Percentiles rank a stretch among this genome's conserved stretches.
Evolutionary conservation across 2,797 vertebrate genomes (phyloP).

Genomic region (Gallinago nigripennis): DNA sequence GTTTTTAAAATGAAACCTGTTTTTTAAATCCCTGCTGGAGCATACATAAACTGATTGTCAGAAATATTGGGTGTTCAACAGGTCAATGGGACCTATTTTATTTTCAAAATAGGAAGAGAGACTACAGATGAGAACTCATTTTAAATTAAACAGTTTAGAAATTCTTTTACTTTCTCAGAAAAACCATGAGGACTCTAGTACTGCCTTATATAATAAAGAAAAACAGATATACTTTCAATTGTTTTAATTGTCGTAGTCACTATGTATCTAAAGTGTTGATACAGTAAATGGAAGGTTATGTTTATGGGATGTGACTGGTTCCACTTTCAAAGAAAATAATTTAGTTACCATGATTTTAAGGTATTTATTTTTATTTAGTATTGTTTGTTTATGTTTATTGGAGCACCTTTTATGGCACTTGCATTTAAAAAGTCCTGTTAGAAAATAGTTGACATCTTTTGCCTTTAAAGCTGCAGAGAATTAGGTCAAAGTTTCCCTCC

Average conservation of each 20-base stretch:
- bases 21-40: neutral
- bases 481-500: slow-evolving; percentile 51
- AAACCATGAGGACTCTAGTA: neutral
- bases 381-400: neutral
- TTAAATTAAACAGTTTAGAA: neutral
- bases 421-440: neutral
- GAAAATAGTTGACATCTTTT: slow-evolving; percentile 1
- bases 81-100: neutral
- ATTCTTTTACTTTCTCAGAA: neutral
- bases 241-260: neutral
- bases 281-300: neutral
- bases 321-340: neutral
- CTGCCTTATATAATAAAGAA: neutral
- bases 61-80: neutral
- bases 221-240: neutral
- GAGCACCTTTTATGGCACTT: neutral
- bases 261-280: neutral
- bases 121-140: neutral
- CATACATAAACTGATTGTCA: neutral
- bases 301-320: neutral
- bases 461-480: slow-evolving; percentile 37
- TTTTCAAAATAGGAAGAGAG: neutral
- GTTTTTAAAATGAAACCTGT: neutral
- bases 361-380: neutral
- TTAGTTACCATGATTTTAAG: neutral